Conservation (phyloP, 2,113 vertebrate species). For the Alligator mississippiensis region DNA sequence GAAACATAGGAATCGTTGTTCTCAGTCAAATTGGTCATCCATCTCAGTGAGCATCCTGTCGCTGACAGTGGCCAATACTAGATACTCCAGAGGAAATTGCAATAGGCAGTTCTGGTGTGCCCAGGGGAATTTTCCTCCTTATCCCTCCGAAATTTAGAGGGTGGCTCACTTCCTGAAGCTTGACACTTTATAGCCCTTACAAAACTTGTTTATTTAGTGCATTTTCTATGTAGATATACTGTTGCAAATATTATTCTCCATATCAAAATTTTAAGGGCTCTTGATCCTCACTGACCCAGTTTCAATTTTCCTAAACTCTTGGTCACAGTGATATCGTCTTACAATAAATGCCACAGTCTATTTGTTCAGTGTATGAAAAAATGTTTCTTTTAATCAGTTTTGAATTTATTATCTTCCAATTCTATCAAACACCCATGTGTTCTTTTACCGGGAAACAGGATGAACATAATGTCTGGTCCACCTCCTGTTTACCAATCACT, state of each 20-base stretch:
- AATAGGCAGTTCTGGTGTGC: background rate
- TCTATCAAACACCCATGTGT: background rate
- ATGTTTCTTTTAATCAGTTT: background rate
- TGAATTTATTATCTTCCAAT: background rate
- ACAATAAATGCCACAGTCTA: background rate
- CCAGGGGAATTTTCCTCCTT: background rate
- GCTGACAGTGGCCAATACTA: background rate
- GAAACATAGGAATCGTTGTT: fast-evolving
- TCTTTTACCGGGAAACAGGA: background rate
- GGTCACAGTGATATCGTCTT: background rate
- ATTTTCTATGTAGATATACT: background rate
- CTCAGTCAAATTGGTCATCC: background rate
- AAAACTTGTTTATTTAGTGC: background rate
- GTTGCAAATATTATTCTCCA: background rate
- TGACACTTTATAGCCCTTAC: background rate
- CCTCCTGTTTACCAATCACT: background rate
- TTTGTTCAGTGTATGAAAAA: background rate
- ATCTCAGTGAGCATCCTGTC: background rate
- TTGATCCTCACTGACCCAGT: background rate
- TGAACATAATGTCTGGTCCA: background rate
- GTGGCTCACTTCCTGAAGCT: background rate
- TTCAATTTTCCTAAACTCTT: background rate
- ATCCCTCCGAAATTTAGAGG: background rate
- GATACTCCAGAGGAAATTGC: background rate
- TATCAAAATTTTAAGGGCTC: background rate